Evolutionary conservation across 1,140 invertebrate genomes (phyloP), one percentile per base, ranked within the genome.

Genomic region (Aphis craccivora): DNA sequence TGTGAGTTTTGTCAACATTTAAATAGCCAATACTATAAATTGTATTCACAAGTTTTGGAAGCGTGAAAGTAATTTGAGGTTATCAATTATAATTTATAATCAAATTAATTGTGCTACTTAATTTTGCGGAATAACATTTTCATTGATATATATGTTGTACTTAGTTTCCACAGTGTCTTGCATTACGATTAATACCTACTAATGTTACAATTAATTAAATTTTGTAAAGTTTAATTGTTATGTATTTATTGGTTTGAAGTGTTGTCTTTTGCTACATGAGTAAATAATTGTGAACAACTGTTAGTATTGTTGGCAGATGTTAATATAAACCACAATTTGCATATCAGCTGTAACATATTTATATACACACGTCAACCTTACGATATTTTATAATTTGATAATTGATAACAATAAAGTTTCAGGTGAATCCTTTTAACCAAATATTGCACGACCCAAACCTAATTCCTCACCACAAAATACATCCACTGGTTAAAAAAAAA

Each of bases 321-420:
- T 40, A 84, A 23, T 23, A 84, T 84, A 30, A 23, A 84, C 22
- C 83, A 84, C 3, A 25, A 40, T 25, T 43, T 84, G 43, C 43
- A 87, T 25, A n/a, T 87, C 45, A 45, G n/a, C 30, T 87, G 30
- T 87, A 48, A 48, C 30, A 48, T 45, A 90, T 55, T 11, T 55
- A 67, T 30, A 67, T 4, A 67, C n/a, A 23, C 22, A 83, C 60
- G 6, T 76, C 14, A 76, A n/a, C 30, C 30, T 76, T 76, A 67
- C n/a, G 9, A 76, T n/a, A 76, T 76, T 76, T 83, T 22, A 83
- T 83, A 83, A 22, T 83, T 83, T 83, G 30, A 76, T 76, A 76
- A 76, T 37, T 60, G 18, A 90, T 30, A 40, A 81, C 35, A 48
- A 92, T 92, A 92, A 76, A 92, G 9, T 76, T 92, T 51, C 67